Evolutionary conservation across 2,797 vertebrate species (phyloP), one percentile per base, ranked within the genome.

Genomic region (Australoheros facetus): DNA sequence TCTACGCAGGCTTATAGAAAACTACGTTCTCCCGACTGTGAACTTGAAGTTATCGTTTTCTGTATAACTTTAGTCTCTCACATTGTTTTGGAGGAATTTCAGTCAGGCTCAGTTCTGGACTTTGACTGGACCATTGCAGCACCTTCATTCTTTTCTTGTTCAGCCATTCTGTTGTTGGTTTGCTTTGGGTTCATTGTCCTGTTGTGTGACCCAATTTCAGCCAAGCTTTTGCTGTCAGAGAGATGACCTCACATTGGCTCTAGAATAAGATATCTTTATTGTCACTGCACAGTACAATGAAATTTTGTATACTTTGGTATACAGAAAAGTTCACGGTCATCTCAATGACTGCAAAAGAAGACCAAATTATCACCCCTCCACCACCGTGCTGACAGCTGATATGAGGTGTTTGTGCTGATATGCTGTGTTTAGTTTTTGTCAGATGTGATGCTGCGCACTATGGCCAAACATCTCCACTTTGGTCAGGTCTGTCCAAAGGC

Each of bases 321-420:
- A 23, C 59, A 62, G 59, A 62, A 34, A 12, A 62, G 59, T 42
- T 42, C 59, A 42, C 0, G n/a, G 12, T 62, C 23, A 21, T 5
- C 59, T 16, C 37, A 42, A 13, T 5, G 59, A 42, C 59, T 42
- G 34, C 37, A 39, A 39, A 39, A 39, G 9, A 39, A 11, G 37
- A 10, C 37, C 9, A 42, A 62, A 62, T 62, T 0, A 64, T 26
- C 59, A 17, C 13, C n/a, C 13, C 4, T 62, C 7, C 2, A 62
- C 17, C 48, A 51, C 37, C 21, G 23, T 42, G 37, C 37, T 17
- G 13, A 42, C 23, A 42, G 21, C 1, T 60, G 11, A 6, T 21
- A 21, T 37, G 32, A 21, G 0, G 3, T 10, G 23, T 42, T 62
- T 62, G 0, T 42, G 34, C 34, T 62, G 4, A 30, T 30, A 30